Percentiles rank a stretch among this genome's conserved stretches.
phyloP scores from a whole-genome alignment of 1,140 invertebrate genomes.

The Anagrus nilaparvatae region DNA sequence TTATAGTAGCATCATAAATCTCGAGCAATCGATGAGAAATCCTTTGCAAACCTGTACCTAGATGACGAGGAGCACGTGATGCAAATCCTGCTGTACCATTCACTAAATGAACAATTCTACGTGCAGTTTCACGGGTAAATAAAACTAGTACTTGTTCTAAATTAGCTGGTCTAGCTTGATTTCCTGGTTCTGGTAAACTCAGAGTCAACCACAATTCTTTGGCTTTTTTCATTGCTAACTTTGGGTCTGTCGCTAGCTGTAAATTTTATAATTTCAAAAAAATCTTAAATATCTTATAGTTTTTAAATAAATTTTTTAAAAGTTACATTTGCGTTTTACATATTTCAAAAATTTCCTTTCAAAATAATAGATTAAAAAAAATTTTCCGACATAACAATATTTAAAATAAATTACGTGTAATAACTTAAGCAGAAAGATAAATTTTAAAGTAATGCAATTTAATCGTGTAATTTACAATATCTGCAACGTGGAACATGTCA shows the following conservation, averaged over 20 bases:
- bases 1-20: constrained; percentile 25
- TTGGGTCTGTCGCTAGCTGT: constrained; percentile 66
- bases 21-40: constrained; percentile 30
- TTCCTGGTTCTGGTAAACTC: constrained; percentile 68
- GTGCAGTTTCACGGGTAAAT: constrained; percentile 59
- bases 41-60: constrained; percentile 23
- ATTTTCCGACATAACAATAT: too few species aligned
- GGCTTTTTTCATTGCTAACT: constrained; percentile 59
- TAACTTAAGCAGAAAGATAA: too few species aligned
- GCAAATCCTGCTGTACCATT: constrained; percentile 52
- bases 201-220: constrained; percentile 58
- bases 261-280: too few species aligned
- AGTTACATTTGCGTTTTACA: too few species aligned
- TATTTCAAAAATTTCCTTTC: too few species aligned
- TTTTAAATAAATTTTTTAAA: too few species aligned
- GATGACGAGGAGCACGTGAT: constrained; percentile 43
- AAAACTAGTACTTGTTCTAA: constrained; percentile 65
- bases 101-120: constrained; percentile 62
- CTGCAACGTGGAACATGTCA: too few species aligned
- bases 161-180: constrained; percentile 65
- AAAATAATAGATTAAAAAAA: too few species aligned
- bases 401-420: too few species aligned
- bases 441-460: too few species aligned
- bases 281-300: too few species aligned
- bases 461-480: too few species aligned